These are phyloP conservation scores for Eueides isabella DNA, from an alignment of 1,140 invertebrate species.

Conservation along the genomic window DNA sequence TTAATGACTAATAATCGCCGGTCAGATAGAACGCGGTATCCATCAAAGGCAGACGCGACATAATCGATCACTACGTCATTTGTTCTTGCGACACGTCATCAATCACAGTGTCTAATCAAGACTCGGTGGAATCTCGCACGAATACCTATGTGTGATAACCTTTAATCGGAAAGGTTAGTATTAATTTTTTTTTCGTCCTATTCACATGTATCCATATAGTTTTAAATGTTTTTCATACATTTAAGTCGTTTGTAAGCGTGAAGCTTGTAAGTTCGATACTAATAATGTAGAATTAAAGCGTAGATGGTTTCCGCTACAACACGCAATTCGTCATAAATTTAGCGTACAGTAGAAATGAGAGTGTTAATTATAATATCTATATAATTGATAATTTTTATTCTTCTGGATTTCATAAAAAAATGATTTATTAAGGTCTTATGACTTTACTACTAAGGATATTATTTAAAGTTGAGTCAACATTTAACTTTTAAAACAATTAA, in stretches of 20 bases:
- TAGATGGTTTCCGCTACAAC: no score
- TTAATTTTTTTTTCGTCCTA: not conserved
- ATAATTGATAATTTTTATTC: no score
- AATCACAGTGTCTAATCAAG: slow-evolving; percentile 33
- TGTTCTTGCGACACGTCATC: slow-evolving; percentile 38
- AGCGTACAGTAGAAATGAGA: no score
- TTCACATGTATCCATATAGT: not conserved
- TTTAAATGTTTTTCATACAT: not conserved
- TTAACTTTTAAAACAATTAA: no score
- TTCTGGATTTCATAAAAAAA: no score
- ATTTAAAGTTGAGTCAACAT: no score
- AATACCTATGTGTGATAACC: slow-evolving; percentile 18
- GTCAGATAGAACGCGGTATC: slow-evolving; percentile 14
- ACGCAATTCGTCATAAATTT: no score
- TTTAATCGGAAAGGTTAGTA: not conserved
- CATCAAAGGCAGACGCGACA: slow-evolving; percentile 28
- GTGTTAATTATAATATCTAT: no score
- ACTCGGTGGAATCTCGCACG: slow-evolving; percentile 19
- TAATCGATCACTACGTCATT: slow-evolving; percentile 39
- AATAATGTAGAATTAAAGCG: no score
- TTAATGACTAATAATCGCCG: slow-evolving; percentile 13
- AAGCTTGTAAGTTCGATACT: no score
- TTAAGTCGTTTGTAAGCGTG: not conserved
- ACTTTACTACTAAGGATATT: no score
- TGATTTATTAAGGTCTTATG: no score